Evolutionary conservation across 2,113 vertebrate genomes (phyloP).

Genomic region (Nanorana parkeri): DNA sequence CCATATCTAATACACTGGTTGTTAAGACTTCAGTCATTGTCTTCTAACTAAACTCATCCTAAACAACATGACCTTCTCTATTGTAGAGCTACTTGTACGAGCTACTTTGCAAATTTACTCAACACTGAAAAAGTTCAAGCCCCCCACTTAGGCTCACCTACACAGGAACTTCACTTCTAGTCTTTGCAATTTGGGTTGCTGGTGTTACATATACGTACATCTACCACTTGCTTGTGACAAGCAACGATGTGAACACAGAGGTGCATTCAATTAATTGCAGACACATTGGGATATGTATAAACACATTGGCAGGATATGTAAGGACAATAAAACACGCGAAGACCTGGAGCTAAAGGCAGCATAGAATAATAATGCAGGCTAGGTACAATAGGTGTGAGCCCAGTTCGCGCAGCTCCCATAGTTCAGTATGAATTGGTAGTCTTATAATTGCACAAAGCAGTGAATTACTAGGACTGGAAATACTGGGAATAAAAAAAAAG

Average conservation of each 20-base stretch:
- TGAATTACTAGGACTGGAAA: neutral
- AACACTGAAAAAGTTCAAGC: neutral
- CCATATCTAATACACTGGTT: conserved; percentile 29
- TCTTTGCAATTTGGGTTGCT: no score
- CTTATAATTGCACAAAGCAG: neutral
- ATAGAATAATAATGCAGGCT: no score
- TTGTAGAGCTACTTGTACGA: conserved; percentile 14
- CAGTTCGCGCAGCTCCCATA: no score
- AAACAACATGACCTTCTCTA: conserved; percentile 31
- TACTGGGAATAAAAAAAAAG: neutral
- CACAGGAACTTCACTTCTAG: neutral
- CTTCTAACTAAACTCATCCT: conserved; percentile 18
- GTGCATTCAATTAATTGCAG: no score
- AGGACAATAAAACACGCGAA: no score
- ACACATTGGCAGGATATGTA: no score
- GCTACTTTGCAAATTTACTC: neutral
- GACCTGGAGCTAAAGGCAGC: no score
- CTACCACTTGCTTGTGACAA: no score
- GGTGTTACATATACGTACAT: no score
- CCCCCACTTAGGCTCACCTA: neutral
- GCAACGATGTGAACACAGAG: no score
- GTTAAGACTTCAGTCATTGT: conserved; percentile 32
- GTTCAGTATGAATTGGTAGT: neutral
- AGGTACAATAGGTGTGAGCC: no score
- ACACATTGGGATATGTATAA: no score